Evolutionary conservation across 2,113 vertebrate species (phyloP).

Genomic region (Poeciliopsis turrubarensis): DNA sequence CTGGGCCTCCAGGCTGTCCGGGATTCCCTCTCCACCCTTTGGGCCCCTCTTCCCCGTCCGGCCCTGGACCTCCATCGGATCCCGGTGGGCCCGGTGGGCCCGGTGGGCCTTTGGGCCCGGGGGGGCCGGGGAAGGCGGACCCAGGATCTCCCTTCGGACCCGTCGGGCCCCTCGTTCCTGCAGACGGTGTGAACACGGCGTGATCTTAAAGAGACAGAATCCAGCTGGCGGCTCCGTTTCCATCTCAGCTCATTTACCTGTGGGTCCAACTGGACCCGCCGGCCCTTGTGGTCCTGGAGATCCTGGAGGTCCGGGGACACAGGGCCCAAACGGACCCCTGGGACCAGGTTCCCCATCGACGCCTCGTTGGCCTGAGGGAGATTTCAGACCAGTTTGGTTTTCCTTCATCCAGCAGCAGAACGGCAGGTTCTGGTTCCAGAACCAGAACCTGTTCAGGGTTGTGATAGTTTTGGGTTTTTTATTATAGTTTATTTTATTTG

Average conservation of each 20-base stretch:
- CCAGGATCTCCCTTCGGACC: conserved; percentile 68
- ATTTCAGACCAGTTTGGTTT: conserved; percentile 12
- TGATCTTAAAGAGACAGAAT: not conserved
- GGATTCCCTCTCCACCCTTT: conserved; percentile 56
- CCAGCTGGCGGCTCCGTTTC: not conserved
- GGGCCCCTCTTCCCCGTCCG: conserved; percentile 42
- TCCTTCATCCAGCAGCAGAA: not conserved
- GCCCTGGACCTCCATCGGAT: conserved; percentile 54
- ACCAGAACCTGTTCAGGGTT: no score
- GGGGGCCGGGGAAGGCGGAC: conserved; percentile 23
- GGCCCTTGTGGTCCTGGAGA: conserved; percentile 55
- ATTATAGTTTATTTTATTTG: no score
- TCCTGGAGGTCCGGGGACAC: conserved; percentile 54
- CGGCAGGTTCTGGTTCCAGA: no score
- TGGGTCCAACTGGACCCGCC: conserved; percentile 53
- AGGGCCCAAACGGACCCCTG: conserved; percentile 37
- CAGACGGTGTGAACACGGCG: not conserved
- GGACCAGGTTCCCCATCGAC: conserved; percentile 51
- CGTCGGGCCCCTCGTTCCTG: conserved; percentile 56
- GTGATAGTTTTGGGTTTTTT: no score
- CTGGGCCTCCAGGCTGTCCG: conserved; percentile 64
- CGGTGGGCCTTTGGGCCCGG: conserved; percentile 48
- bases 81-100: conserved; percentile 62
- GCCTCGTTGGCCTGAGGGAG: conserved; percentile 49
- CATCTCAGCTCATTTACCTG: conserved; percentile 27